Evolutionary conservation across 2,888 invertebrate genomes (phyloP).

Genomic region (Mimachlamys varia): DNA sequence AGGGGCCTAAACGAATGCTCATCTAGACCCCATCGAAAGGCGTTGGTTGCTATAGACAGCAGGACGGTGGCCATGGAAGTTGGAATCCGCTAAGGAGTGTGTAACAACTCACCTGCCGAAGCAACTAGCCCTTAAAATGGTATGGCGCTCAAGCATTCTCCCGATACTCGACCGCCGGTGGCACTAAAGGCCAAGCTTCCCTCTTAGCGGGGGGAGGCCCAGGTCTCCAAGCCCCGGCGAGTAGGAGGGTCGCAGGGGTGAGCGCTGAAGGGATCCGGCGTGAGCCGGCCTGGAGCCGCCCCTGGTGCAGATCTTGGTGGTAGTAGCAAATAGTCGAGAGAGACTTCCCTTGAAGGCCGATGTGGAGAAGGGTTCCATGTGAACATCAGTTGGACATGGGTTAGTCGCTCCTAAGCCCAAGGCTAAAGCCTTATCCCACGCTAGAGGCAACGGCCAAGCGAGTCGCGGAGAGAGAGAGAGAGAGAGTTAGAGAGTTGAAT

Average conservation of each 20-base stretch:
- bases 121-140: conserved; percentile 87
- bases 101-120: conserved; percentile 86
- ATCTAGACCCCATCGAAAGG: conserved; percentile 85
- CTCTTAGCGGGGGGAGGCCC: too few species aligned
- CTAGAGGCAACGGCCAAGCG: too few species aligned
- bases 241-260: conserved; percentile 84
- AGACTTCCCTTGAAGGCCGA: conserved; percentile 83
- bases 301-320: conserved; percentile 86
- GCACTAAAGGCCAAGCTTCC: conserved; percentile 64
- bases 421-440: too few species aligned
- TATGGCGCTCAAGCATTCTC: conserved; percentile 84
- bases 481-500: too few species aligned
- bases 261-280: conserved; percentile 86
- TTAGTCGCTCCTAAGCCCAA: conserved; percentile 61
- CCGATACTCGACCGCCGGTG: conserved; percentile 53
- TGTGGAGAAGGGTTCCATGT: conserved; percentile 84
- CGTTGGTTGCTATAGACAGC: conserved; percentile 86
- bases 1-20: conserved; percentile 86
- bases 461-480: too few species aligned
- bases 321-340: conserved; percentile 89
- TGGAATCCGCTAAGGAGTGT: conserved; percentile 86
- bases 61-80: conserved; percentile 91
- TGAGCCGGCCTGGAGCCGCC: conserved; percentile 83
- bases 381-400: conserved; percentile 81
- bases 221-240: conserved; percentile 84